Base-by-base conservation (phyloP, 2,113 vertebrate species). In the Chaetodon auriga region DNA sequence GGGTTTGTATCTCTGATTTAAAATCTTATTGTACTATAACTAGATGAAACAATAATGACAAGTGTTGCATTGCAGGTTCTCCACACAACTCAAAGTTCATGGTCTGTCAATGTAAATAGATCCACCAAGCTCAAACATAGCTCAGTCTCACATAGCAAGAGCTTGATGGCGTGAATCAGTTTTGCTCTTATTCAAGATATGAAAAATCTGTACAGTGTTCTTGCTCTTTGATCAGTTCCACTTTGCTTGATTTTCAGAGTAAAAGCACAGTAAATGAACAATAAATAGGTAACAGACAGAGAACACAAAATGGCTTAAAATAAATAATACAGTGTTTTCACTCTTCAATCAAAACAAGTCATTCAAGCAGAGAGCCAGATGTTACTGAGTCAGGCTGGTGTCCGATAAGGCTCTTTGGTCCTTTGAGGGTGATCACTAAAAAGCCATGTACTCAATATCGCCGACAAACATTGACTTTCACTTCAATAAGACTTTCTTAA, bases 251-350 rank as follows among this genome's bases (percentile, higher is more conserved):
- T 51, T 78, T 83, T 83, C 54, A 80, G 68, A 87, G 76, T 78
- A 79, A 91, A 89, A 87, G 87, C 81, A 88, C 72, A 76, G n/a
- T 54, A 89, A 81, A 35, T 54, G 65, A 86, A 83, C 70, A 92
- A 92, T 91, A 92, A 92, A 94, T 92, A 94, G 76, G 55, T 79
- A 81, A 83, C 77, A 72, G 64, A 89, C 81, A 82, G 63, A 82
- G 81, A 84, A 90, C 78, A 87, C 72, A 61, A 76, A 85, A 69
- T 83, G 25, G 15, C 73, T 89, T 81, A 66, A 90, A 91, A 91
- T 92, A 93, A 94, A 93, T 93, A 91, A 88, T 71, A 89, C 83
- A 89, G 55, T 76, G 23, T 90, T 79, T 90, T 89, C 49, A 75
- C 77, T 83, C 45, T 66, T 82, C 43, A 55, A 71, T 85, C 78